Evolutionary conservation across 2,113 vertebrate genomes (phyloP).

Genomic region (Nesoenas mayeri): DNA sequence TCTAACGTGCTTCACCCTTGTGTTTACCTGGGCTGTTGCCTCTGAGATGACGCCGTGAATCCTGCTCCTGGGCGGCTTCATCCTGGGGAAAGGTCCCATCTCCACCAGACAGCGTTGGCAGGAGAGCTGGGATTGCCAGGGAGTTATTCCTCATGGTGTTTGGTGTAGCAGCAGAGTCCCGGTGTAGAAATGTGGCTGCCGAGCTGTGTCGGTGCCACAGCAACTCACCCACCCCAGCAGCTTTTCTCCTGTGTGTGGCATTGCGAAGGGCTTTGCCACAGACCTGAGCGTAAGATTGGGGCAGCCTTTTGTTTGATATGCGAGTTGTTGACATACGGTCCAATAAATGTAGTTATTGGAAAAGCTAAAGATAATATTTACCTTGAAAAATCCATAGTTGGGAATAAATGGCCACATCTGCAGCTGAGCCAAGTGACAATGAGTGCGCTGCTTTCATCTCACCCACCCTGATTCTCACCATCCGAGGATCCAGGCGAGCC

Average conservation of each 20-base stretch:
- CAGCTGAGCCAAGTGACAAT: neutral
- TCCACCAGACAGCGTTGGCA: neutral
- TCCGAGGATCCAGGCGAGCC: neutral
- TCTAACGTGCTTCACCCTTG: neutral
- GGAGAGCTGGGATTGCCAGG: neutral
- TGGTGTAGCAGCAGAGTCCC: neutral
- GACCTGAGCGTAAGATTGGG: neutral
- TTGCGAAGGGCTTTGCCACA: neutral
- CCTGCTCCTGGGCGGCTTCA: neutral
- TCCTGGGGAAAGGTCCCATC: neutral
- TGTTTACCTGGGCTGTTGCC: neutral
- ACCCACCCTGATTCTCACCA: neutral
- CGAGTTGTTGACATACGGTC: neutral
- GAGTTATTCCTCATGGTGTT: neutral
- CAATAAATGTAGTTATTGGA: neutral
- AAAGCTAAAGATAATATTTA: conserved; percentile 25
- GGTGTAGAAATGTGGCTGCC: neutral
- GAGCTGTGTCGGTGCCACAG: neutral
- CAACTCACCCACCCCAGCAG: neutral
- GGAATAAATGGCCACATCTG: neutral
- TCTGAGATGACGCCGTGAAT: neutral
- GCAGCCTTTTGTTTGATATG: neutral
- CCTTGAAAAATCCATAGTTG: neutral
- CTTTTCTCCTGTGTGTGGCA: neutral
- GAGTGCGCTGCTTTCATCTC: neutral